These are phyloP conservation scores for Drosophila ogumai DNA, from an alignment of 1,140 invertebrate species.

Conservation along the genomic window DNA sequence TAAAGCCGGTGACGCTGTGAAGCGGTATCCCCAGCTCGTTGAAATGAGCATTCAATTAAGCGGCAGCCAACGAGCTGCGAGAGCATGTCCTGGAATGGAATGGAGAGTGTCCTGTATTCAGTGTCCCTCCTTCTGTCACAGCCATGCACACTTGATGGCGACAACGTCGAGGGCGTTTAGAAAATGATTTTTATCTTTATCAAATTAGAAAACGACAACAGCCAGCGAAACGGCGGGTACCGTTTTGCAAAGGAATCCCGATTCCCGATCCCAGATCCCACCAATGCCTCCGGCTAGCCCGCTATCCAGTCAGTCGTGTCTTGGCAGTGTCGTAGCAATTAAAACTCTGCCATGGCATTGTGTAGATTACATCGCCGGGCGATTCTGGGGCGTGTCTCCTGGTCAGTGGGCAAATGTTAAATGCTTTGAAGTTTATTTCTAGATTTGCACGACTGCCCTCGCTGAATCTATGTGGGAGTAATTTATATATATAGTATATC, in stretches of 20 bases:
- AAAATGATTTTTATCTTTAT: conserved; percentile 83
- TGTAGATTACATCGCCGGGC: conserved; percentile 69
- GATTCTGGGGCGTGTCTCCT: conserved; percentile 32
- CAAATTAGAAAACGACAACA: conserved; percentile 63
- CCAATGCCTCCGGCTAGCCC: conserved; percentile 1
- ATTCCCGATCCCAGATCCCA: neutral
- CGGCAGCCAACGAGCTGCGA: conserved; percentile 34
- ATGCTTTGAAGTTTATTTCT: conserved; percentile 76
- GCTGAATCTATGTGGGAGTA: conserved; percentile 31
- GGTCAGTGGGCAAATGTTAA: conserved; percentile 72
- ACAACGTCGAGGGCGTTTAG: conserved; percentile 58
- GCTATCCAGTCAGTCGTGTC: conserved; percentile 66
- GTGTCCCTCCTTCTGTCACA: conserved; percentile 32
- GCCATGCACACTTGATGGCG: conserved; percentile 58
- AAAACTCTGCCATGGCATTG: conserved; percentile 76
- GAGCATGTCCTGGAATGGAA: conserved; percentile 19
- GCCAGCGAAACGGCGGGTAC: conserved; percentile 1
- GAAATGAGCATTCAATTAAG: conserved; percentile 82
- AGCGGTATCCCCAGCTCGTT: conserved; percentile 29
- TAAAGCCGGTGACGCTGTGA: conserved; percentile 61
- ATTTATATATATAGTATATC: conserved; percentile 3
- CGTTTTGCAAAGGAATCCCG: neutral
- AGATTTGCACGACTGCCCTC: conserved; percentile 46
- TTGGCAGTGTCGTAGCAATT: conserved; percentile 76
- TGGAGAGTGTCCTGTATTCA: conserved; percentile 32